phyloP scores from a whole-genome alignment of 1,140 invertebrate species.

The Drosophila serrata region DNA sequence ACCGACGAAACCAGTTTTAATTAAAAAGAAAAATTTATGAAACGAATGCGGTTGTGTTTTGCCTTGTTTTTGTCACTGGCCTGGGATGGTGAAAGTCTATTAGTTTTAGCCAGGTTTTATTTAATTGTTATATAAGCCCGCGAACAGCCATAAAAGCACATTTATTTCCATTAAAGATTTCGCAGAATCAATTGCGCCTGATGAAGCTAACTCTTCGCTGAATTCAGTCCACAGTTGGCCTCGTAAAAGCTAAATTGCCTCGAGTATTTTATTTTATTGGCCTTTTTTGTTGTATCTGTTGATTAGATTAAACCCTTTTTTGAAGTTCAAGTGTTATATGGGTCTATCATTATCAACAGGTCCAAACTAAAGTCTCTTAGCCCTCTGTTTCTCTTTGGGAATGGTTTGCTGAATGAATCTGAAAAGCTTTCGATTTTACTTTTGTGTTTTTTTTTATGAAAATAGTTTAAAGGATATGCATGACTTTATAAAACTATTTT shows the following conservation, averaged over 20 bases:
- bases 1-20: conserved; percentile 70
- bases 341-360: neutral
- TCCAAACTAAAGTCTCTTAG: conserved; percentile 1
- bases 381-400: neutral
- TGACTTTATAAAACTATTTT: neutral
- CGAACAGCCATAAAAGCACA: conserved; percentile 31
- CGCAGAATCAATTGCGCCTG: conserved; percentile 52
- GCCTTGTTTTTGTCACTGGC: conserved; percentile 22
- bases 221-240: conserved; percentile 9
- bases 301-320: conserved; percentile 66
- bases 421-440: no score
- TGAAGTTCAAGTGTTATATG: conserved; percentile 66
- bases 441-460: neutral
- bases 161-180: conserved; percentile 49
- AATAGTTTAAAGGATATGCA: neutral
- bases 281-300: conserved; percentile 19
- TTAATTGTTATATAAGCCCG: conserved; percentile 62
- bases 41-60: conserved; percentile 41
- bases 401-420: neutral
- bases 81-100: conserved; percentile 66
- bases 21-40: conserved; percentile 72
- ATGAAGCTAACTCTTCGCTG: conserved; percentile 9
- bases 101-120: conserved; percentile 37
- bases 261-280: conserved; percentile 8
- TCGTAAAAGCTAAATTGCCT: conserved; percentile 53